Conservation (phyloP, 2,113 vertebrate genomes). For the Solea solea region DNA sequence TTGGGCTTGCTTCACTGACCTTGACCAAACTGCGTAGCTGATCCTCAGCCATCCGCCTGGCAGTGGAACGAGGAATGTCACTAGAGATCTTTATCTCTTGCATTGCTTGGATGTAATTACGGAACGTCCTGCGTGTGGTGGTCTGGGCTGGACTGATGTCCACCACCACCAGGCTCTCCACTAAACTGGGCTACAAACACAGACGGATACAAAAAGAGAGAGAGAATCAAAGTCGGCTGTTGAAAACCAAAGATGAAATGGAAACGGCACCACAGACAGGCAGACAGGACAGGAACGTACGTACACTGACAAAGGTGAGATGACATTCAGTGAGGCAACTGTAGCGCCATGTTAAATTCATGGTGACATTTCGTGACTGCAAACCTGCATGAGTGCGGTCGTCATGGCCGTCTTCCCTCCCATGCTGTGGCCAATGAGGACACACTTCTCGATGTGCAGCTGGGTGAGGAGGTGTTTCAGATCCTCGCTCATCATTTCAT, state of each 20-base stretch:
- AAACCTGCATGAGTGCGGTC: conserved; percentile 87
- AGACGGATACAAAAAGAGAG: neutral
- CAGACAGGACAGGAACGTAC: neutral
- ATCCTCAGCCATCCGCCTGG: conserved; percentile 87
- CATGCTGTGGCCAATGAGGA: conserved; percentile 96
- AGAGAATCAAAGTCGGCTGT: neutral
- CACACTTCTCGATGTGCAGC: conserved; percentile 86
- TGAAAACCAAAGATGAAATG: neutral
- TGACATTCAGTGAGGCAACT: neutral
- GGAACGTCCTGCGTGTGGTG: conserved; percentile 71
- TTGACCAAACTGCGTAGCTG: conserved; percentile 85
- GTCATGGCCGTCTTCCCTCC: conserved; percentile 97
- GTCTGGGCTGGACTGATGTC: conserved; percentile 87
- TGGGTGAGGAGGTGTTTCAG: conserved; percentile 85
- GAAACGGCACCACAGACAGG: conserved; percentile 2
- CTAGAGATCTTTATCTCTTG: conserved; percentile 81
- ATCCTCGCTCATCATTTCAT: conserved; percentile 89
- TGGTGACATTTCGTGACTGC: conserved; percentile 32
- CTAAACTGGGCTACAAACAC: conserved; percentile 85
- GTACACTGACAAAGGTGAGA: conserved; percentile 1
- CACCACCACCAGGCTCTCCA: conserved; percentile 89
- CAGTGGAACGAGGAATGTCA: conserved; percentile 85
- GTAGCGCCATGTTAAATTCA: conserved; percentile 17
- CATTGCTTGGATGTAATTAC: conserved; percentile 88
- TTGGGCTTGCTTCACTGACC: conserved; percentile 70